These are phyloP conservation scores for Chrosomus eos DNA, from an alignment of 2,797 vertebrate species.

Conservation along the genomic window DNA sequence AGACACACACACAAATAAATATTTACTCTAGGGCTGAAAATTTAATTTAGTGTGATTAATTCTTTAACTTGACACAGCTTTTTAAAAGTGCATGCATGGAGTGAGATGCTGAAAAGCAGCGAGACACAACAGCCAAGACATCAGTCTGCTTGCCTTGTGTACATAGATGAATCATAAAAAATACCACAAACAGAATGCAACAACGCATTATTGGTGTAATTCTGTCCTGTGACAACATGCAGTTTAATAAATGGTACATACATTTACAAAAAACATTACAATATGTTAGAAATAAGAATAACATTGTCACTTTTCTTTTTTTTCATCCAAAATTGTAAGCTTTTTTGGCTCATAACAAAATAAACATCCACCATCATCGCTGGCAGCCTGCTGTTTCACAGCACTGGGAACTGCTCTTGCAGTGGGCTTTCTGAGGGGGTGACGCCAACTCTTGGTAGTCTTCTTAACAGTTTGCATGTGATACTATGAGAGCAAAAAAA, in stretches of 20 bases:
- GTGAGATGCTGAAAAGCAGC: not conserved
- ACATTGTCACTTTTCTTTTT: not conserved
- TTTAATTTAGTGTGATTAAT: not conserved
- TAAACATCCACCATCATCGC: slow-evolving; percentile 85
- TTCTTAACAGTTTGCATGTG: slow-evolving; percentile 75
- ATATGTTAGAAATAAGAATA: not conserved
- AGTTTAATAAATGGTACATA: not conserved
- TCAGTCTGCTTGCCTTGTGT: not conserved
- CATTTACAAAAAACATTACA: not conserved
- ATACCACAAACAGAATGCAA: not conserved
- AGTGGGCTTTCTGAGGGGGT: slow-evolving; percentile 91
- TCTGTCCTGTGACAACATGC: not conserved
- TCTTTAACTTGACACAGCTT: not conserved
- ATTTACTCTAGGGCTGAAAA: not conserved
- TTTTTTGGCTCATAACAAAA: not conserved
- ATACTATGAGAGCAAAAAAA: slow-evolving; percentile 65
- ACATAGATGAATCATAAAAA: not conserved
- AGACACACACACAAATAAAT: slow-evolving; percentile 50
- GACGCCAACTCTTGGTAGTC: slow-evolving; percentile 90
- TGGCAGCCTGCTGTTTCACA: slow-evolving; percentile 88
- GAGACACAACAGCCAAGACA: not conserved
- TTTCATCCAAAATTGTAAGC: not conserved
- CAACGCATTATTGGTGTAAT: not conserved
- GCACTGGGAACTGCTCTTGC: slow-evolving; percentile 88
- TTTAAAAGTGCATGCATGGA: not conserved